Evolutionary conservation across 2,113 vertebrate genomes (phyloP), one percentile per base, ranked within the genome.

Genomic region (Baryphthengus martii): DNA sequence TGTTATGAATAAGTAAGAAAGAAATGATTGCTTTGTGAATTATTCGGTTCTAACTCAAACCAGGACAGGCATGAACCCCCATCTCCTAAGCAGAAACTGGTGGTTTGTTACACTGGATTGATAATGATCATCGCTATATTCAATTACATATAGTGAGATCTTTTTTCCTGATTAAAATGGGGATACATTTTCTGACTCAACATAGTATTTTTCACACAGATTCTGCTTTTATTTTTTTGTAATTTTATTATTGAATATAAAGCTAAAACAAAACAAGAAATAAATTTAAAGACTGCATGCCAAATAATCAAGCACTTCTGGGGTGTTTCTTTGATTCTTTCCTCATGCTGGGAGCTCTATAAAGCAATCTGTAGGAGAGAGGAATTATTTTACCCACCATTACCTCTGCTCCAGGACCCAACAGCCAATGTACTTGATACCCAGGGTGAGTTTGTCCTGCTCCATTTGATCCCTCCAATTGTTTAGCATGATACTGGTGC

Each of bases 1-100:
- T 93, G 71, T 66, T 52, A 74, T 33, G 20, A 61, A 95, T 35
- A 95, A 88, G 44, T 70, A 68, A 95, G 70, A 66, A 91, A 67
- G 37, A 84, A 93, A 95, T 95, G 53, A 95, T 93, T 95, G 80
- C 67, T 75, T 50, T 87, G 88, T 91, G 73, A 68, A 91, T 95
- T 87, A 82, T n/a, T n/a, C n/a, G n/a, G n/a, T n/a, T n/a, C n/a
- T n/a, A n/a, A n/a, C n/a, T n/a, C n/a, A n/a, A n/a, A n/a, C n/a
- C n/a, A n/a, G n/a, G n/a, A n/a, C n/a, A n/a, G 55, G 8, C 35
- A 56, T 15, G 24, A 93, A 44, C 49, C 21, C 21, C 20, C 74
- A 76, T 58, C 21, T 82, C 40, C 40, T 58, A 50, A 55, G 45
- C 40, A 89, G 58, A 67, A 95, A 76, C 13, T n/a, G n/a, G 11